Base-by-base conservation (phyloP, 1,140 invertebrate species). In the Tetragnatha versicolor region DNA sequence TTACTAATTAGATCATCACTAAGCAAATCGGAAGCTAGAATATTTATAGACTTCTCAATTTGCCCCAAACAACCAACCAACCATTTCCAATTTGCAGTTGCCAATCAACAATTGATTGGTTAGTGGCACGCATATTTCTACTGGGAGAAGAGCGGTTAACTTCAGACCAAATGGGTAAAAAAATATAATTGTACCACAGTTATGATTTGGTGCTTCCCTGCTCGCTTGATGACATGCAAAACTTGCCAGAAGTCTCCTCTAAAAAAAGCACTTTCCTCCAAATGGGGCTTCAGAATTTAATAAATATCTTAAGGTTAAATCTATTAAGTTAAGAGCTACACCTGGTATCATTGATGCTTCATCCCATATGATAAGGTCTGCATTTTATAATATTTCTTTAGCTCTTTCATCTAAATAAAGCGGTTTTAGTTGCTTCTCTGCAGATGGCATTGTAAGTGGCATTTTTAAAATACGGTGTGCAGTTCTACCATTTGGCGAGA, bases 391-490 rank as follows among this genome's bases (percentile, higher is more conserved):
- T 9, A 68, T 9, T 42, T 42, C 17, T 42, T 42, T 31, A 22
- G 76, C 45, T 7, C 79, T 81, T 9, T 79, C 31, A 27, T 14
- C 22, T 10, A 25, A 29, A 27, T 61, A 6, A 20, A 22, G 25
- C 37, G 4, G 58, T 3, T 80, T 79, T 22, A 2, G 20, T 2
- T 66, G 82, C 3, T 27, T 35, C n/a, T 66, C 75, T 1, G n/a
- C 75, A n/a, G 82, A 72, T n/a, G 39, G 39, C 22, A 82, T 10
- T 31, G 81, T 47, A 5, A 87, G 60, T 25, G 86, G 84, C 17
- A 88, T 63, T 82, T 88, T 88, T 35, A 89, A 86, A 63, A 84
- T 83, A 3, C 84, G 87, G 85, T 89, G 87, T 55, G 85, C 86
- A 35, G 88, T 90, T 83, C 85, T 78, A 20, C 88, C 88, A 80